Percentiles rank a stretch among this genome's conserved stretches.
Evolutionary conservation across 2,888 invertebrate genomes (phyloP).

Genomic region (Syrphus vitripennis): DNA sequence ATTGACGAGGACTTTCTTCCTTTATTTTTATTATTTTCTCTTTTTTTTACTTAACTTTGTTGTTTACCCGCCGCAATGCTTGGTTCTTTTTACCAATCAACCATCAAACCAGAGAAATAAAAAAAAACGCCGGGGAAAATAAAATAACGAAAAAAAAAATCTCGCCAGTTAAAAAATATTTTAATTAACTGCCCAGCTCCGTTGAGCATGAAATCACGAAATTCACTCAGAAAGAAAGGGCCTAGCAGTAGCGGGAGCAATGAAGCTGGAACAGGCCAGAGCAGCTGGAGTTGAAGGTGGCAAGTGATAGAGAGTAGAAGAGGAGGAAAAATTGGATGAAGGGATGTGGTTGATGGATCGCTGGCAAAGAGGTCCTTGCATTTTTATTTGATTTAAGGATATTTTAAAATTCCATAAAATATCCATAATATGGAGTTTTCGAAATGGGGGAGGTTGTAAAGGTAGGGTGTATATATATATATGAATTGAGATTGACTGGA

Average conservation of each 20-base stretch:
- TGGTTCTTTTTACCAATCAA: slow-evolving; percentile 66
- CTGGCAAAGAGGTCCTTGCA: slow-evolving; percentile 64
- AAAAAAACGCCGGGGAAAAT: background rate
- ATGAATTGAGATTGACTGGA: slow-evolving; percentile 50
- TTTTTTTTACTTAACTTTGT: slow-evolving; percentile 34
- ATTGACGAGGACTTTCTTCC: slow-evolving; percentile 50
- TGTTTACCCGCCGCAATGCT: slow-evolving; percentile 62
- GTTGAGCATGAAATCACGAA: slow-evolving; percentile 67
- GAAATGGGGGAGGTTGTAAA: background rate
- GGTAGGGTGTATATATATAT: background rate
- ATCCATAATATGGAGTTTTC: slow-evolving; percentile 36
- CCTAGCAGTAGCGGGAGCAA: background rate
- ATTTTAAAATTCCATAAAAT: slow-evolving; percentile 71
- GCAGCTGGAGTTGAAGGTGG: background rate
- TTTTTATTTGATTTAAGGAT: slow-evolving; percentile 72
- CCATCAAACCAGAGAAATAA: slow-evolving; percentile 57
- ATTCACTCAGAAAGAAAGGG: slow-evolving; percentile 46
- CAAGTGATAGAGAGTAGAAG: background rate
- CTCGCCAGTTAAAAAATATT: slow-evolving; percentile 68
- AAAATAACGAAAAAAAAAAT: slow-evolving; percentile 27
- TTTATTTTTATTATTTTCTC: slow-evolving; percentile 12
- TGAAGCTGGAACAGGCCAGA: background rate
- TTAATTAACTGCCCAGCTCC: slow-evolving; percentile 70
- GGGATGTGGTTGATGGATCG: slow-evolving; percentile 57
- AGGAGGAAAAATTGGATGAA: background rate